A percentile compares a stretch with the other conserved stretches of the same genome.
phyloP scores from a whole-genome alignment of 2,113 vertebrate genomes.

The Apodemus speciosus region DNA sequence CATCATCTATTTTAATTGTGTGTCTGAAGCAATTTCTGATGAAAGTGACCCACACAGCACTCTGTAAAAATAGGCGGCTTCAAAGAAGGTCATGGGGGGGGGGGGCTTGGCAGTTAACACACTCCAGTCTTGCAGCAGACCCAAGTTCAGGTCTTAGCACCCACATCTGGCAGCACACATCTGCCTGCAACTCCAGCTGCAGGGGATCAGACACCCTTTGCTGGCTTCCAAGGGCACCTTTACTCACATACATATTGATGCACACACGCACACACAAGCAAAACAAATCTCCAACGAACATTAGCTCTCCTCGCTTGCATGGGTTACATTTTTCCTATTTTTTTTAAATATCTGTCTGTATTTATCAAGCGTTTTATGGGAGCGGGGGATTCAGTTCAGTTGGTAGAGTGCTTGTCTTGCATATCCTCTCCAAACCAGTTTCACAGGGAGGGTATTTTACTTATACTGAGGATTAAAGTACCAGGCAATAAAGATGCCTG shows the following conservation, averaged over 20 bases:
- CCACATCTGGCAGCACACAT: neutral
- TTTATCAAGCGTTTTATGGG: conserved; percentile 1
- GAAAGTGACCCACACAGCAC: neutral
- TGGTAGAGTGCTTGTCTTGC: neutral
- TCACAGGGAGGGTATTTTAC: neutral
- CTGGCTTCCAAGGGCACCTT: neutral
- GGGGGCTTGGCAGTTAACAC: neutral
- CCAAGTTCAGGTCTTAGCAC: neutral
- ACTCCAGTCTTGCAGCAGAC: neutral
- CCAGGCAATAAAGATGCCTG: neutral
- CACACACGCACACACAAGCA: neutral
- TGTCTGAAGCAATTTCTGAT: neutral
- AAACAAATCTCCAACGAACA: neutral
- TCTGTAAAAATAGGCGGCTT: neutral
- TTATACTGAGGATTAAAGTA: conserved; percentile 16
- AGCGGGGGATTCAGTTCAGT: neutral
- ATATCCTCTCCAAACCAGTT: neutral
- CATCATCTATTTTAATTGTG: neutral
- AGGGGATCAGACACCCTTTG: neutral
- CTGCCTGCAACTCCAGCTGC: neutral
- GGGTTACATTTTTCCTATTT: neutral
- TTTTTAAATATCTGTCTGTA: neutral
- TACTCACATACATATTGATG: neutral
- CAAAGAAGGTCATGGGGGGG: neutral
- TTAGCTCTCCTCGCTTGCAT: neutral